phyloP scores from a whole-genome alignment of 2,113 vertebrate genomes.

The Coregonus clupeaformis region DNA sequence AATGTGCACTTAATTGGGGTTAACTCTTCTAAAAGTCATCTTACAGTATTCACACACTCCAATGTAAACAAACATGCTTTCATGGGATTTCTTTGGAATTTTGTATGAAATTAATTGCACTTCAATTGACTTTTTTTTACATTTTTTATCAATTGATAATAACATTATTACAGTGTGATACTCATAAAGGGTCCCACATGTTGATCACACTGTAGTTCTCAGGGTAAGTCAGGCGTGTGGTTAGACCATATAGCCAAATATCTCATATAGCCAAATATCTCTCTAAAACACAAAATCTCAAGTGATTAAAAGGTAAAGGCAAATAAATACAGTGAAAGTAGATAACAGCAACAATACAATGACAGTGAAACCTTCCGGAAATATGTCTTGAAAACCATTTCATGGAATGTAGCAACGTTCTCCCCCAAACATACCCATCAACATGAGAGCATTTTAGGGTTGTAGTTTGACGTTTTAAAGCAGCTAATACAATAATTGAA shows the following conservation, averaged over 20 bases:
- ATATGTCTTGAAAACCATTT: neutral
- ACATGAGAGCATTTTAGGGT: neutral
- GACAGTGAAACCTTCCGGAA: neutral
- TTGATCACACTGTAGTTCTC: constrained; percentile 10
- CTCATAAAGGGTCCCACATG: neutral
- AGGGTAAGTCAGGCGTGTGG: neutral
- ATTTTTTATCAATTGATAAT: constrained; percentile 22
- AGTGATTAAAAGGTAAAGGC: neutral
- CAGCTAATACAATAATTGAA: neutral
- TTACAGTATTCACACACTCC: constrained; percentile 1
- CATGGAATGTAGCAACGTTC: neutral
- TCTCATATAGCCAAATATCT: neutral
- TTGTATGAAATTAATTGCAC: constrained; percentile 46
- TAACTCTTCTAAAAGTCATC: neutral
- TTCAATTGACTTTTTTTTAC: constrained; percentile 27
- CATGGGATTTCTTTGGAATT: constrained; percentile 66
- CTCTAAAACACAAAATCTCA: neutral
- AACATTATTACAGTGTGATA: constrained; percentile 1
- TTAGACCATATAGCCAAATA: neutral
- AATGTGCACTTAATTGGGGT: constrained; percentile 22
- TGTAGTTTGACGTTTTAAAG: neutral
- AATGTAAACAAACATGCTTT: constrained; percentile 25
- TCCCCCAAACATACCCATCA: neutral
- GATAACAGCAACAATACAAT: neutral
- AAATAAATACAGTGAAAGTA: neutral